Base-by-base conservation (phyloP, 2,888 invertebrate species). In the Aelia acuminata region DNA sequence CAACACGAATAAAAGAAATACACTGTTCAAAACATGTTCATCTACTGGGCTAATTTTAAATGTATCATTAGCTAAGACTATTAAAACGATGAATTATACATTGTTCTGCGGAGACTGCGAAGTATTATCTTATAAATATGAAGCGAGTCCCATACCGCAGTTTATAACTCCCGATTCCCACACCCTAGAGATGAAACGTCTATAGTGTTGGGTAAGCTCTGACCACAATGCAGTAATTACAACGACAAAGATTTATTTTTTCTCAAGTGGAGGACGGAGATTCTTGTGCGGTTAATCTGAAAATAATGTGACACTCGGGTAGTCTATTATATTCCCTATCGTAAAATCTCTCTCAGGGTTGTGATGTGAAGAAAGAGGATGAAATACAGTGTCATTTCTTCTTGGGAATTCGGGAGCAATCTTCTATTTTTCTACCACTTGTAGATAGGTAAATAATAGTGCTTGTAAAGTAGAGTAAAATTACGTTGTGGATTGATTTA, bases 241-340 rank as follows among this genome's bases (percentile, higher is more conserved):
- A 22, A 0, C 11, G 0, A 3, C 80, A 13, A 43, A 80, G 80
- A 80, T 80, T 80, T 80, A 80, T 80, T 80, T 80, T 80, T 80
- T 80, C 80, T 47, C 80, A 80, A 80, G 80, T 80, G 11, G 43
- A 80, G 43, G 80, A 80, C 43, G 80, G 20, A 8, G n/a, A 80
- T 80, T 80, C 80, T 47, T 80, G 22, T 4, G n/a, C 80, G 80
- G 87, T 87, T 87, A 87, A 87, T 87, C 87, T 87, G 87, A 87
- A 87, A 63, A 63, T 87, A 87, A 87, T 87, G 87, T 39, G 57
- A 87, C 87, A 87, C 63, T 70, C 13, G 57, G n/a, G 70, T 39
- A 15, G 57, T 48, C 20, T 80, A 43, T 80, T 80, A 26, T 5
- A 47, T 70, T 48, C 22, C 18, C 47, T 87, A 87, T 87, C 87